A percentile compares a stretch with the other conserved stretches of the same genome.
These are phyloP conservation scores for Acanthosepion lycidas DNA, from an alignment of 2,888 invertebrate species.

Conservation along the genomic window DNA sequence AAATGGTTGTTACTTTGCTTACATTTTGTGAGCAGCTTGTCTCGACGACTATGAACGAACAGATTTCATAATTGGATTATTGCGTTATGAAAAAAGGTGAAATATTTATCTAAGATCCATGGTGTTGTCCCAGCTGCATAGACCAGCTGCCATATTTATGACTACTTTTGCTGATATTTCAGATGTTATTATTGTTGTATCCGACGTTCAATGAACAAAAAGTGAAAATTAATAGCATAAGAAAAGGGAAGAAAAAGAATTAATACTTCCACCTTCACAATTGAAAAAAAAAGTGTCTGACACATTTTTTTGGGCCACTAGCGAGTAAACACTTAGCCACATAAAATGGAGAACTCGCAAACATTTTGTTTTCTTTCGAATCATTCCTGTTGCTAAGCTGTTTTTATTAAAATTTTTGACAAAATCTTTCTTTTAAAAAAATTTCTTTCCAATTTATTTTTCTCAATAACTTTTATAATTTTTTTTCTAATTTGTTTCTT, in stretches of 20 bases:
- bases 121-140: not conserved
- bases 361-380: too few relatives aligned
- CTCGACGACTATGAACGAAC: not conserved
- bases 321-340: too few relatives aligned
- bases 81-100: not conserved
- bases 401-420: too few relatives aligned
- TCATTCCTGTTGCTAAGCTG: too few relatives aligned
- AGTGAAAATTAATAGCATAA: not conserved
- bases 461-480: too few relatives aligned
- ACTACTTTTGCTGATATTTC: not conserved
- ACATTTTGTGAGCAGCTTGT: not conserved
- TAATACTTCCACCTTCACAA: too few relatives aligned
- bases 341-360: too few relatives aligned
- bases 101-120: not conserved
- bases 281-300: not conserved
- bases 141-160: not conserved
- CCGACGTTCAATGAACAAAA: not conserved
- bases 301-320: not conserved
- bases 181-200: not conserved
- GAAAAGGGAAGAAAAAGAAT: not conserved
- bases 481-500: too few relatives aligned
- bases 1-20: too few relatives aligned
- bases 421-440: too few relatives aligned
- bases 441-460: too few relatives aligned
- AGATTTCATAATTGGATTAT: not conserved